phyloP scores from a whole-genome alignment of 2,888 invertebrate species.

The Trichogramma evanescens region DNA sequence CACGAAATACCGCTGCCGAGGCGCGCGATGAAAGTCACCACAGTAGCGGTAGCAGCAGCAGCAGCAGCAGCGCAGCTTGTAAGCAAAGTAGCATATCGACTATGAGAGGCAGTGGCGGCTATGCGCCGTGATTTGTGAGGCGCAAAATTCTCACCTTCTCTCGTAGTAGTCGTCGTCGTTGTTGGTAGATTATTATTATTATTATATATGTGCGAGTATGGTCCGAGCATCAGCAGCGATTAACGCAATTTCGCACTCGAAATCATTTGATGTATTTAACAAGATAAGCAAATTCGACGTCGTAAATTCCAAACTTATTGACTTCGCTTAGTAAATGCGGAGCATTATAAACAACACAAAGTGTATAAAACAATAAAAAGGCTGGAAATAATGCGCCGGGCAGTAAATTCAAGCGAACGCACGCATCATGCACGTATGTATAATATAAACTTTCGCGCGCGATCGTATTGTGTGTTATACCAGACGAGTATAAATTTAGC shows the following conservation, averaged over 20 bases:
- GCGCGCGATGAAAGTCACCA: background rate
- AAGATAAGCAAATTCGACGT: too few relatives aligned
- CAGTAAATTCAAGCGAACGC: conserved; percentile 33
- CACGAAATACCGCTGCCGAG: background rate
- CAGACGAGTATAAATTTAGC: conserved; percentile 34
- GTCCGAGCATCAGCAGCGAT: too few relatives aligned
- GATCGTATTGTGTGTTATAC: conserved; percentile 18
- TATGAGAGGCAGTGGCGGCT: too few relatives aligned
- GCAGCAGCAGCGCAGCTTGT: background rate
- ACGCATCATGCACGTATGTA: conserved; percentile 9
- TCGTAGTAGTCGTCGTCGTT: too few relatives aligned
- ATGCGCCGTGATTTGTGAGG: conserved; percentile 18
- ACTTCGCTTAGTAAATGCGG: too few relatives aligned
- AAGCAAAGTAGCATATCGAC: too few relatives aligned
- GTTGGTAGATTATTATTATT: too few relatives aligned
- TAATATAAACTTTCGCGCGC: background rate
- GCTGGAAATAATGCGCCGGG: conserved; percentile 24
- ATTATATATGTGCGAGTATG: too few relatives aligned
- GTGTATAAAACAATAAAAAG: conserved; percentile 35
- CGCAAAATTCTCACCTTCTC: conserved; percentile 9
- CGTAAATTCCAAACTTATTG: too few relatives aligned
- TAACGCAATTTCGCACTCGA: too few relatives aligned
- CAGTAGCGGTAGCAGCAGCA: background rate
- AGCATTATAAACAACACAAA: conserved; percentile 28
- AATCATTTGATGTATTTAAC: too few relatives aligned